Evolutionary conservation across 2,797 vertebrate species (phyloP).

Genomic region (Chiroxiphia lanceolata): DNA sequence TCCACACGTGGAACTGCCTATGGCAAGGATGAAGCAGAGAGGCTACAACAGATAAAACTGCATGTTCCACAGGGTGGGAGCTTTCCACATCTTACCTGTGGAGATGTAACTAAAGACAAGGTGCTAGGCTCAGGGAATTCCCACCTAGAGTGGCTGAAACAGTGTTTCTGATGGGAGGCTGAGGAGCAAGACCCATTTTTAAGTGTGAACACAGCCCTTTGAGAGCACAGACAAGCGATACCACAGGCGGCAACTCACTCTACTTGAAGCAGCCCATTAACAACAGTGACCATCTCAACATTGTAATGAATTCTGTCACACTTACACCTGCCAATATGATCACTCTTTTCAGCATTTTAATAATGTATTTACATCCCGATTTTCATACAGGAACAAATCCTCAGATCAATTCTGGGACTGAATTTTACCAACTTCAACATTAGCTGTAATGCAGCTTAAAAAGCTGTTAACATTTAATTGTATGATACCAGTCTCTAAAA

Average conservation of each 20-base stretch:
- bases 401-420: neutral
- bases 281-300: neutral
- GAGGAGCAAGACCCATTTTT: neutral
- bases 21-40: neutral
- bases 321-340: neutral
- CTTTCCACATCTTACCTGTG: neutral
- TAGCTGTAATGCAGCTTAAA: neutral
- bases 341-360: neutral
- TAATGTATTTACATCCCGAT: neutral
- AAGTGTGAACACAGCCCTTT: neutral
- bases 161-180: neutral
- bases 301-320: neutral
- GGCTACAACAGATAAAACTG: neutral
- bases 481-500: neutral
- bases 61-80: neutral
- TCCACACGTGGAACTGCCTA: rapidly evolving
- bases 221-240: neutral
- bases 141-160: too few species aligned
- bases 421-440: neutral
- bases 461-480: neutral
- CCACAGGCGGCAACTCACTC: neutral
- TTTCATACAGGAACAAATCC: neutral
- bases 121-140: neutral
- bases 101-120: neutral
- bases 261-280: neutral